Evolutionary conservation across 2,797 vertebrate species (phyloP).

Genomic region (Bucorvus abyssinicus): DNA sequence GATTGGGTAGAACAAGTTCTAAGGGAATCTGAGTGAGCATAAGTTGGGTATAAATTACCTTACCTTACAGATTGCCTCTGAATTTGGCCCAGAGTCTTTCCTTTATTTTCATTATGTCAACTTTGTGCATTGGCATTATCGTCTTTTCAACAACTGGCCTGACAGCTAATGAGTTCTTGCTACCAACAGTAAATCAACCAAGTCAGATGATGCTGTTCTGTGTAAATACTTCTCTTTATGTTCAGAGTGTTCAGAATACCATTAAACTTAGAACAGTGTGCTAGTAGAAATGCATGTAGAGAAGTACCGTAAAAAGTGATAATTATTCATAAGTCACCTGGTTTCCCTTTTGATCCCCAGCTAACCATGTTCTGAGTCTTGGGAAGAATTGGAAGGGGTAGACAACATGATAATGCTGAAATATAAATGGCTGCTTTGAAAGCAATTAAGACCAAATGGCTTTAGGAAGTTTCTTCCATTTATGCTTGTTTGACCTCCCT

Average conservation of each 20-base stretch:
- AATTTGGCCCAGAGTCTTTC: slow-evolving; percentile 59
- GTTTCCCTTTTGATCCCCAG: background rate
- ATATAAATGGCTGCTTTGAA: background rate
- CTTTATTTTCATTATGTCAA: slow-evolving; percentile 67
- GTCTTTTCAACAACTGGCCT: background rate
- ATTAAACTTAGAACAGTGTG: slow-evolving; percentile 21
- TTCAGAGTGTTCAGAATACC: background rate
- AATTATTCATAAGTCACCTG: slow-evolving; percentile 40
- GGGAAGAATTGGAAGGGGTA: background rate
- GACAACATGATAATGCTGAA: background rate
- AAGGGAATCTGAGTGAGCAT: slow-evolving; percentile 41
- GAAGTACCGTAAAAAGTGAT: background rate
- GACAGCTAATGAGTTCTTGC: slow-evolving; percentile 5
- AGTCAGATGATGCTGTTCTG: background rate
- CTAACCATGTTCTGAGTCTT: background rate
- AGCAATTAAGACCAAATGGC: background rate
- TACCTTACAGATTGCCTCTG: slow-evolving; percentile 54
- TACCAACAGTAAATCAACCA: slow-evolving; percentile 25
- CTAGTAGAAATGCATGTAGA: background rate
- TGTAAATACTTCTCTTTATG: slow-evolving; percentile 28
- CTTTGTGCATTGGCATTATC: slow-evolving; percentile 3
- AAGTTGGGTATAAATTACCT: slow-evolving; percentile 60
- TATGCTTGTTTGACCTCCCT: background rate
- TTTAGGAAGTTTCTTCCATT: background rate
- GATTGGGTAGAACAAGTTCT: slow-evolving; percentile 42